Evolutionary conservation across 2,797 vertebrate genomes (phyloP).

Genomic region (Dicrostonyx torquatus): DNA sequence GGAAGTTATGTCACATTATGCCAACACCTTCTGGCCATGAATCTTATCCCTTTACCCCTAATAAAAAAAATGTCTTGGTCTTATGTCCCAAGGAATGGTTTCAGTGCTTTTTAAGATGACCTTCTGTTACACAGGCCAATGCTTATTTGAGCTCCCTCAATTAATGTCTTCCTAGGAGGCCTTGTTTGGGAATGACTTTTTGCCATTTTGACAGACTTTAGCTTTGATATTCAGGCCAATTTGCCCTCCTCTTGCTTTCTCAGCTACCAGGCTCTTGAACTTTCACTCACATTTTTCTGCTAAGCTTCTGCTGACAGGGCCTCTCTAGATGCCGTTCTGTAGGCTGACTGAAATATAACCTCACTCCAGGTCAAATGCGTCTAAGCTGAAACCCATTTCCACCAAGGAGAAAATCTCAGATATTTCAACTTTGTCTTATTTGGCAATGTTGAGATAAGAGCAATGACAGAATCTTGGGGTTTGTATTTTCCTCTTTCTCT

Average conservation of each 20-base stretch:
- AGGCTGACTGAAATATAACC: slow-evolving; percentile 73
- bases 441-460: slow-evolving; percentile 67
- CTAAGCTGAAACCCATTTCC: slow-evolving; percentile 74
- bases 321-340: slow-evolving; percentile 71
- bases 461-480: slow-evolving; percentile 28
- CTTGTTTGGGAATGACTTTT: slow-evolving; percentile 76
- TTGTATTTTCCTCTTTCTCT: not conserved
- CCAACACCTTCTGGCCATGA: not conserved
- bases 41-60: slow-evolving; percentile 55
- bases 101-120: slow-evolving; percentile 53
- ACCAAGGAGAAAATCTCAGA: slow-evolving; percentile 74
- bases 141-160: slow-evolving; percentile 74
- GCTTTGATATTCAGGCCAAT: slow-evolving; percentile 51
- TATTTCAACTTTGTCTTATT: slow-evolving; percentile 67
- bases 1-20: slow-evolving; percentile 32
- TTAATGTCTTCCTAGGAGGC: slow-evolving; percentile 71
- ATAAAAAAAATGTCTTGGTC: slow-evolving; percentile 35
- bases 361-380: slow-evolving; percentile 76
- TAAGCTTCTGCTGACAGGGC: slow-evolving; percentile 61
- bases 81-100: slow-evolving; percentile 56
- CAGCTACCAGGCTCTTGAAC: slow-evolving; percentile 58
- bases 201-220: slow-evolving; percentile 70
- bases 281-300: slow-evolving; percentile 66
- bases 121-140: slow-evolving; percentile 41
- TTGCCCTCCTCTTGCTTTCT: slow-evolving; percentile 40